phyloP scores from a whole-genome alignment of 2,113 vertebrate species.

The Uropsilus gracilis region DNA sequence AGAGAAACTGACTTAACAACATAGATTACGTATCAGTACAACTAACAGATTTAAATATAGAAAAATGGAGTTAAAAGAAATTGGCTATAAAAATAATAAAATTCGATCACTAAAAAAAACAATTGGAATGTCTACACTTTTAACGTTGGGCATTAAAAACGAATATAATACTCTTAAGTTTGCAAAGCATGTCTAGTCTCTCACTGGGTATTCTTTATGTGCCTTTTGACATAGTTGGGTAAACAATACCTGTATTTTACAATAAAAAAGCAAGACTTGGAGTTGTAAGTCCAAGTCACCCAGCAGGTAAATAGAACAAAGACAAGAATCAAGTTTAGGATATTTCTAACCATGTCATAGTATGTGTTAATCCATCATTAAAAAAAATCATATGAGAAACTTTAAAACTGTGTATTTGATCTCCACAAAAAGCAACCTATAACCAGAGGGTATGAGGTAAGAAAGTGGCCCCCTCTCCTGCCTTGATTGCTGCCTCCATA shows the following conservation, averaged over 20 bases:
- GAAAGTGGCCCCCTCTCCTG: not conserved
- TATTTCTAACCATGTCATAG: not conserved
- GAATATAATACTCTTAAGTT: not conserved
- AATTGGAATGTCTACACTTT: not conserved
- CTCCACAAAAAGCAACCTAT: not conserved
- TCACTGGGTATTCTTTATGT: not conserved
- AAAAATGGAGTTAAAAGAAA: not conserved
- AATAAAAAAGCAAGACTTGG: not conserved
- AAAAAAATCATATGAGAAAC: not conserved
- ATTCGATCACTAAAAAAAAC: slow-evolving; percentile 1
- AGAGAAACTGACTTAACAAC: not conserved
- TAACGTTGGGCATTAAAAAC: not conserved
- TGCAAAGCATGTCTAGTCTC: not conserved
- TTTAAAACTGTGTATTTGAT: not conserved
- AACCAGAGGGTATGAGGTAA: not conserved
- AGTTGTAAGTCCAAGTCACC: not conserved
- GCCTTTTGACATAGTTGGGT: fast-evolving
- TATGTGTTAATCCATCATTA: not conserved
- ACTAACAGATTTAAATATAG: not conserved
- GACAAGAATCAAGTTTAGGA: not conserved
- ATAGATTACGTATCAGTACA: not conserved
- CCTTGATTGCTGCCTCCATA: not conserved
- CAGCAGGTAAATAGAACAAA: not conserved
- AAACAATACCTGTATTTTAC: not conserved
- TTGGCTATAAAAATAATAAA: not conserved